Base-by-base conservation (phyloP, 2,888 invertebrate species). In the Dryadula phaetusa region DNA sequence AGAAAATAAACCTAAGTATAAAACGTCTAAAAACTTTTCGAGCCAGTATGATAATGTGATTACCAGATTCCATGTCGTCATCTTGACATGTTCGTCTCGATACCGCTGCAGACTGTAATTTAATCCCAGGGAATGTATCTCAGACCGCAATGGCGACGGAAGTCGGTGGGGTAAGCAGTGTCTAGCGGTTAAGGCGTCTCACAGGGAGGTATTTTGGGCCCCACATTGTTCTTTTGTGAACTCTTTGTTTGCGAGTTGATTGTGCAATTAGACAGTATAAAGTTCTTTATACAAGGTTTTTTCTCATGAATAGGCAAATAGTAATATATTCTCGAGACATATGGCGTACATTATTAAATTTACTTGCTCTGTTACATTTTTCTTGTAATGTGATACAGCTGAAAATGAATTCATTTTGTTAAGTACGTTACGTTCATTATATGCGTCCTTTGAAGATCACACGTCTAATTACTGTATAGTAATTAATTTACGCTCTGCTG, bases 121-220 rank as follows among this genome's bases (percentile, higher is more conserved):
- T 81, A 86, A 87, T 86, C 80, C 77, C 72, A 77, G 78, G 78
- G 79, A 84, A 85, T 84, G 82, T 81, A 84, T 83, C 82, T 83
- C 82, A 81, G 78, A 82, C 83, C 82, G 79, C 83, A 81, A 75
- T 82, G 77, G 77, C 79, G 81, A 79, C 82, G 82, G 84, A 84
- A 83, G 79, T 80, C 76, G 77, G 78, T 72, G 77, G 78, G 79
- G 76, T 75, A 72, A 73, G 75, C 69, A 74, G 70, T 72, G 78
- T 76, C 74, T 79, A 77, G 81, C 73, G 79, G 79, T 81, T 77
- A 75, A 74, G 77, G 79, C 71, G 79, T 82, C 76, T 78, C 81
- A 64, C 82, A 83, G 79, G 84, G 83, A 75, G 74, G 75, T 72
- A 74, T 75, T 72, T 74, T 82, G 70, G 81, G 80, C 75, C 79